Evolutionary conservation across 1,140 invertebrate genomes (phyloP), one percentile per base, ranked within the genome.

Genomic region (Gryon sp.): DNA sequence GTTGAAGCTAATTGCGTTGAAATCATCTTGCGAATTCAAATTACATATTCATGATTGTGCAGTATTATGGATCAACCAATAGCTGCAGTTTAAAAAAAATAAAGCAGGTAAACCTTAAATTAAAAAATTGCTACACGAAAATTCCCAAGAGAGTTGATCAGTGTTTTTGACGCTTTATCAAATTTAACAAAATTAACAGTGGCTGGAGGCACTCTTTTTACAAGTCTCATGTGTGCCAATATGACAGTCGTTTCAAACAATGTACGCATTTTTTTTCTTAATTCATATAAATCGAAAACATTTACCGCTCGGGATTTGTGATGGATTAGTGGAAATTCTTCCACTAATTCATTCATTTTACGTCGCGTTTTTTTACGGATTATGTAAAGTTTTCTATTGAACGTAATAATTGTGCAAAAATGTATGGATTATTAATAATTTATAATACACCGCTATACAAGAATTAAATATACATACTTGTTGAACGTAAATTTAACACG

Each of bases 241-340:
- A 60, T 36, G 22, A 63, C 16, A 63, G 38, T 22, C 22, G 24
- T 30, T 50, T 18, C 26, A 12, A 65, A 59, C 43, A 59, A 59
- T 43, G 45, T 20, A 36, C 26, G 50, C 43, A 40, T 41, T 41
- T 48, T 72, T 62, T 36, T 32, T 18, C 12, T 41, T 65, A 59
- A 66, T 66, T 36, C 45, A 52, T 11, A 65, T 55, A 65, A 60
- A 52, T n/a, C n/a, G n/a, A 11, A 53, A 52, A 59, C 52, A 65
- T 74, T 74, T 26, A 53, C 60, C 60, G 34, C 45, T 52, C 66
- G 70, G 60, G 60, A 74, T 59, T 59, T 3, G 19, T 59, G 60
- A 66, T 60, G 40, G 15, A 57, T 57, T 15, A 41, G 19, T 52
- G 16, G 41, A 32, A 57, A 65, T 65, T 73, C 41, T 53, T 45